Conservation (phyloP, 2,888 invertebrate genomes). For the Chrysolina haemoptera region DNA sequence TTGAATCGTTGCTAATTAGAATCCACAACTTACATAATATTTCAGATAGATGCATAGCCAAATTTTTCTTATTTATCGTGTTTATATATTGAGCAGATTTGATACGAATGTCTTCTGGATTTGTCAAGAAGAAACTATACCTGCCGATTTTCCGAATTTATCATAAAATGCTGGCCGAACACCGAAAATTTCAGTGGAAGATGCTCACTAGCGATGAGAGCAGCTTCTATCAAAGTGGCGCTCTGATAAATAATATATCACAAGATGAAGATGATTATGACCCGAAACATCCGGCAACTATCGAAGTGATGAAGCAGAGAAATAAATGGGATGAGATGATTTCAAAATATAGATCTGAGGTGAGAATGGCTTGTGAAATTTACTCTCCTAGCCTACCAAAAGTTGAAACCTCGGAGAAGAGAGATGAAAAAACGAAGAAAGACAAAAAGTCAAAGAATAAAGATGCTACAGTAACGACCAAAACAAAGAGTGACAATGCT, state of each 20-base stretch:
- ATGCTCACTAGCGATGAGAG: neutral
- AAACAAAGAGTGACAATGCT: conserved; percentile 21
- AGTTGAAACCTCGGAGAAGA: neutral
- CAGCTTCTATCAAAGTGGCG: neutral
- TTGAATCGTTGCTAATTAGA: no score
- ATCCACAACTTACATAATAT: no score
- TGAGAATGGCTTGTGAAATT: conserved; percentile 15
- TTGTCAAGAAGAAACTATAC: conserved; percentile 49
- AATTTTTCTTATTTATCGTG: neutral
- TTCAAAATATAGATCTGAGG: conserved; percentile 42
- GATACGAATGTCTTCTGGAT: conserved; percentile 45
- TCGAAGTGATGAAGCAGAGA: conserved; percentile 53
- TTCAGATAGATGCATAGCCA: no score
- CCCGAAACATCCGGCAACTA: conserved; percentile 47
- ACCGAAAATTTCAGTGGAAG: conserved; percentile 2
- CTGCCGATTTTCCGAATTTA: conserved; percentile 47
- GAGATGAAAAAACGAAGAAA: conserved; percentile 30
- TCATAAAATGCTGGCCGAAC: neutral
- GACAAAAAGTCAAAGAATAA: conserved; percentile 7
- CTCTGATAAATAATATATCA: neutral
- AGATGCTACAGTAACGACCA: neutral
- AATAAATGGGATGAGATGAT: conserved; percentile 53
- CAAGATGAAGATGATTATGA: conserved; percentile 45
- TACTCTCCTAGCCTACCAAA: neutral
- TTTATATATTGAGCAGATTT: conserved; percentile 23